Evolutionary conservation across 35 echinoderm and acorn worm genomes (phyloP).

Genomic region (Eucidaris tribuloides): DNA sequence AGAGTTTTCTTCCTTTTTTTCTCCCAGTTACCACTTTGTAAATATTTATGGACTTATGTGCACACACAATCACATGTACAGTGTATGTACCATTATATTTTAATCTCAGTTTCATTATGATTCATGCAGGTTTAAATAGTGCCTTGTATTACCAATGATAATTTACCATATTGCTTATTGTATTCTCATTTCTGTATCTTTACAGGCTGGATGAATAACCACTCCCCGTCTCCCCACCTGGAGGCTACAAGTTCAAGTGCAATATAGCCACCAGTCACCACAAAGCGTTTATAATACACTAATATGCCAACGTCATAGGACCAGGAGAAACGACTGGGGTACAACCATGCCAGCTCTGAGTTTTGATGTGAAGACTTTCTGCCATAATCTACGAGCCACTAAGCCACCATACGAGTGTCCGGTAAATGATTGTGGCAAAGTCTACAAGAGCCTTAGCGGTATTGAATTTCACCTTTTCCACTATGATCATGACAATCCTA

Average conservation of each 20-base stretch:
- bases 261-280: not conserved
- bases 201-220: not conserved
- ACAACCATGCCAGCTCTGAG: constrained; percentile 77
- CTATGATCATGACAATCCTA: constrained; percentile 91
- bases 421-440: constrained; percentile 81
- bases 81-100: too few species aligned
- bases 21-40: too few species aligned
- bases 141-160: too few species aligned
- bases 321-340: not conserved
- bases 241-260: not conserved
- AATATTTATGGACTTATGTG: too few species aligned
- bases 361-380: constrained; percentile 95
- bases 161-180: not conserved
- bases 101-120: too few species aligned
- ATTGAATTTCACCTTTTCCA: constrained; percentile 95
- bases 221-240: not conserved
- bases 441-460: constrained; percentile 83
- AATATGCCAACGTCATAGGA: not conserved
- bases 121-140: too few species aligned
- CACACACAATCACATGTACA: too few species aligned
- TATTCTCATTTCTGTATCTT: not conserved
- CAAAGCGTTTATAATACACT: constrained; percentile 3
- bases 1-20: too few species aligned
- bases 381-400: constrained; percentile 91
- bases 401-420: constrained; percentile 99